phyloP scores from a whole-genome alignment of 2,113 vertebrate species.

The Pitta sordida region DNA sequence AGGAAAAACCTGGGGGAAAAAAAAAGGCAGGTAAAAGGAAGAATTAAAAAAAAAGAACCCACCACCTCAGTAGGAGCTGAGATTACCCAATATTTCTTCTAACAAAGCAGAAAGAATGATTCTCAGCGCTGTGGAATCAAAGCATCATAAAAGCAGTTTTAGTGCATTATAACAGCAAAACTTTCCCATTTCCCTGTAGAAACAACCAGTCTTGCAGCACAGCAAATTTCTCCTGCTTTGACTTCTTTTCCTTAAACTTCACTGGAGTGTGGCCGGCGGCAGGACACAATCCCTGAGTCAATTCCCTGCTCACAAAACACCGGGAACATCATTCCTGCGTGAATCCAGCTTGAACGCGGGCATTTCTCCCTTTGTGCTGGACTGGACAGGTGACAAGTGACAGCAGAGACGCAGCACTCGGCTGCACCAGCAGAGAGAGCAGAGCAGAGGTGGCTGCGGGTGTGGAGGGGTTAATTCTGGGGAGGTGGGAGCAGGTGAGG shows the following conservation, averaged over 20 bases:
- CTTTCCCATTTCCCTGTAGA: not conserved
- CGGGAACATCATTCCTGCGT: no score
- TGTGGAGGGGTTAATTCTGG: not conserved
- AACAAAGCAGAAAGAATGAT: not conserved
- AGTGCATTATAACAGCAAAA: not conserved
- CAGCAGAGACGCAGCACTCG: rapidly evolving
- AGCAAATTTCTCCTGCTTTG: not conserved
- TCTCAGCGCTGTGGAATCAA: not conserved
- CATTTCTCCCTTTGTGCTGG: not conserved
- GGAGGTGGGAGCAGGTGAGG: not conserved
- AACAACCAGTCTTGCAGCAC: not conserved
- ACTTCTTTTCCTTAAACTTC: not conserved
- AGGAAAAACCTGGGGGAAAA: rapidly evolving
- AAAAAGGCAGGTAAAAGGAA: not conserved
- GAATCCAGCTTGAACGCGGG: not conserved
- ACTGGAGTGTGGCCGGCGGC: not conserved
- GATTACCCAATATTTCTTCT: not conserved
- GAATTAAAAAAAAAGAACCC: not conserved
- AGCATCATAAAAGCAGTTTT: not conserved
- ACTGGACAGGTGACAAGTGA: no score
- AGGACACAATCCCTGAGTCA: not conserved
- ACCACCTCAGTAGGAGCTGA: not conserved
- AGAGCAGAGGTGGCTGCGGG: not conserved
- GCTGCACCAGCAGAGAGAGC: not conserved
- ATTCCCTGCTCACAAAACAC: not conserved